These are phyloP conservation scores for Parus major DNA, from an alignment of 2,113 vertebrate species.

Conservation along the genomic window DNA sequence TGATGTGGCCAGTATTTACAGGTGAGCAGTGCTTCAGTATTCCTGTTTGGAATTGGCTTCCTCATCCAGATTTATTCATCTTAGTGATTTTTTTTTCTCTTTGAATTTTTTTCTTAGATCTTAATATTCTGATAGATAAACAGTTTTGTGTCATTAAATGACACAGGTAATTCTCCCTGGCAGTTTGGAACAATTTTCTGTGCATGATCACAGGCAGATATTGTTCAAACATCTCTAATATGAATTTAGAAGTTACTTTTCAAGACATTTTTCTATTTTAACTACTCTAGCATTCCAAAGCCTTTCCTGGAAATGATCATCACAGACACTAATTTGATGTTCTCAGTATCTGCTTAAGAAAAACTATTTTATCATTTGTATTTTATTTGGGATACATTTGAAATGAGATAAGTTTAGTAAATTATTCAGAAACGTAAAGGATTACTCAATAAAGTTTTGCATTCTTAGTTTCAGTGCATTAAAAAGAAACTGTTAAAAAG, in stretches of 20 bases:
- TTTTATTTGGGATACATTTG: constrained; percentile 63
- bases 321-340: background rate
- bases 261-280: background rate
- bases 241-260: background rate
- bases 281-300: background rate
- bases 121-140: constrained; percentile 32
- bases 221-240: background rate
- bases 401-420: constrained; percentile 38
- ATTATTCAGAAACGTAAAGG: constrained; percentile 48
- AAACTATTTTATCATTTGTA: constrained; percentile 25
- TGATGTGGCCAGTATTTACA: constrained; percentile 63
- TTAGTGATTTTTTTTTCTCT: background rate
- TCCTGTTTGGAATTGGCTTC: constrained; percentile 7
- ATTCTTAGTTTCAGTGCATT: constrained; percentile 48
- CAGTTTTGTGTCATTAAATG: background rate
- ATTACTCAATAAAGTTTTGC: constrained; percentile 51
- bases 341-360: background rate
- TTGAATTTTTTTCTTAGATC: constrained; percentile 13
- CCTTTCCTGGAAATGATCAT: constrained; percentile 11
- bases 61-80: background rate
- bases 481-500: constrained; percentile 57
- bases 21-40: constrained; percentile 45
- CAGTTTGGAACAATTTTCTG: background rate
- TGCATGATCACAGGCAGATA: background rate
- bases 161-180: background rate